These are phyloP conservation scores for Cynopterus brachyotis DNA, from an alignment of 2,113 vertebrate genomes.

Conservation along the genomic window DNA sequence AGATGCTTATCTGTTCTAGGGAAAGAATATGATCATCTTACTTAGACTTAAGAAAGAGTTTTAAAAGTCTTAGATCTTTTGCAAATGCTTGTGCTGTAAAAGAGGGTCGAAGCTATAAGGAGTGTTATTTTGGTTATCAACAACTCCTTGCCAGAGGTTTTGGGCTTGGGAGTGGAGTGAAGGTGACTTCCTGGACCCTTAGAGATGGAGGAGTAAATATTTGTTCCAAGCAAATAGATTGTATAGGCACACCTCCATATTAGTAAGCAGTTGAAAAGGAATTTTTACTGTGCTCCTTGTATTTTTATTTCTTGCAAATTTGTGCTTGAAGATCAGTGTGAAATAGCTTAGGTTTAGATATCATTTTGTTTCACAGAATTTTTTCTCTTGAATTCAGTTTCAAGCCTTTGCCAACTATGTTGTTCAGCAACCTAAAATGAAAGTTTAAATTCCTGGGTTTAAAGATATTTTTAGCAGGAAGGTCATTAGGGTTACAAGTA, in stretches of 20 bases:
- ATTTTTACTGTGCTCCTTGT: not conserved
- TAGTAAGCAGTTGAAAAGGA: not conserved
- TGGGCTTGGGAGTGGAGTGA: not conserved
- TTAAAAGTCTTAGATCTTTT: not conserved
- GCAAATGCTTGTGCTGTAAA: not conserved
- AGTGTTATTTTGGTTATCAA: not conserved
- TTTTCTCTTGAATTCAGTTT: not conserved
- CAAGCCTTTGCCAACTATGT: not conserved
- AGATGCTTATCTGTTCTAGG: not conserved
- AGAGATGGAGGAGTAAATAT: not conserved
- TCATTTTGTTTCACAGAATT: not conserved
- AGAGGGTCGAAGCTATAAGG: not conserved
- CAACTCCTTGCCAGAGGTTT: not conserved
- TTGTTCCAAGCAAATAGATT: not conserved
- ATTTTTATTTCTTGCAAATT: not conserved
- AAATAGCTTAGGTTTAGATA: not conserved
- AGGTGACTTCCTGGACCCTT: not conserved
- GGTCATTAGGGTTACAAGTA: not conserved
- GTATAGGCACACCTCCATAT: not conserved
- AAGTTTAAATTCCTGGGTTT: not conserved
- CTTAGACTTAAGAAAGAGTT: not conserved
- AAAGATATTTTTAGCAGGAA: not conserved
- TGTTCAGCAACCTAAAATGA: not conserved
- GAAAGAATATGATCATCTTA: not conserved
- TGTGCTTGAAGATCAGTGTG: not conserved